phyloP scores from a whole-genome alignment of 2,113 vertebrate species.

The Brachyhypopomus occidentalis region DNA sequence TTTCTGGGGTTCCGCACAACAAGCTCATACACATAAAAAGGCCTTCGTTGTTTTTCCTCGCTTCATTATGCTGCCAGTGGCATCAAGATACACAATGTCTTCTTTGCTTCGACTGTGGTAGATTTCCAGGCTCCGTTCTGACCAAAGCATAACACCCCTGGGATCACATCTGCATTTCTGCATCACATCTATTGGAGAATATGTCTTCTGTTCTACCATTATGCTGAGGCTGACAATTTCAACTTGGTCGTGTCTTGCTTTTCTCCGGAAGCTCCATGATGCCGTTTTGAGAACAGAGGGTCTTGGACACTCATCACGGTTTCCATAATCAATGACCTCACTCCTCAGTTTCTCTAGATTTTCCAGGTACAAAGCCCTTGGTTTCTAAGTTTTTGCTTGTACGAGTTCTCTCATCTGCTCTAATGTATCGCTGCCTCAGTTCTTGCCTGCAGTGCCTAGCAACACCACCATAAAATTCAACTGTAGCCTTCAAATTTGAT shows the following conservation, averaged over 20 bases:
- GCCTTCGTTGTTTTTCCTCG: neutral
- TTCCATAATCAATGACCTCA: neutral
- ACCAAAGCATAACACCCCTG: constrained; percentile 44
- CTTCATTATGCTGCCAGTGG: constrained; percentile 37
- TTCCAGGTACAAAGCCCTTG: constrained; percentile 6
- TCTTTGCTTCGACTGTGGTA: constrained; percentile 24
- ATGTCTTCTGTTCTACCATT: neutral
- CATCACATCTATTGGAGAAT: constrained; percentile 21
- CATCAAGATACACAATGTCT: constrained; percentile 46
- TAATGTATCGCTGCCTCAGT: neutral
- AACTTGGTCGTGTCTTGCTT: neutral
- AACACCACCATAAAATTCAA: neutral
- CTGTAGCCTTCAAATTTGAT: constrained; percentile 10
- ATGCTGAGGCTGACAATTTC: too few relatives aligned
- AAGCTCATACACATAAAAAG: constrained; percentile 43
- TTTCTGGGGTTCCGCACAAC: constrained; percentile 13
- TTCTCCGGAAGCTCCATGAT: neutral
- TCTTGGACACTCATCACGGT: neutral
- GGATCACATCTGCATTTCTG: too few relatives aligned
- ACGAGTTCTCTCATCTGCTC: neutral
- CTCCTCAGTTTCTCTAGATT: neutral
- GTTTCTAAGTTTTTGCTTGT: neutral
- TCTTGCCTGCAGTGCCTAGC: neutral
- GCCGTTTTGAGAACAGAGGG: constrained; percentile 3
- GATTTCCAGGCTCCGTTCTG: constrained; percentile 4